Evolutionary conservation across 1,140 invertebrate genomes (phyloP), one percentile per base, ranked within the genome.

Genomic region (Vanessa atalanta): DNA sequence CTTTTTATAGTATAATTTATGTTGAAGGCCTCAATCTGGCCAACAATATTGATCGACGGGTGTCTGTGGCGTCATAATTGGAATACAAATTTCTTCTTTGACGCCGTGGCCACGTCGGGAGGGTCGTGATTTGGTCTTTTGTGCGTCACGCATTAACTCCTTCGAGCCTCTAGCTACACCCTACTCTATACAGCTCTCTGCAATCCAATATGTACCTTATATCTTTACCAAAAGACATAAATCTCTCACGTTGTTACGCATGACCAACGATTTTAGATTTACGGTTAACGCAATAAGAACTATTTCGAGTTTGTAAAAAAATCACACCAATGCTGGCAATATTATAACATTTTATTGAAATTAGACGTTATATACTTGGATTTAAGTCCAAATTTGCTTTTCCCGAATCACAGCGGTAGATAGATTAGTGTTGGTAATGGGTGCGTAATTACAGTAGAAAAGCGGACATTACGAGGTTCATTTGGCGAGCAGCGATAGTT

Each of bases 11-110:
- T 61, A 23, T 37, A 15, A 31, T 61, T 15, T 51, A 26, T 61
- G 12, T n/a, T 20, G n/a, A 57, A 69, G 37, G 63, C 65, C 57
- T 57, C 60, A 75, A 84, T 79, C 79, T 81, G 81, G 78, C 78
- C 80, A 76, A 65, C 72, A 69, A 79, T 88, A 88, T 89, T 81
- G 86, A 89, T 88, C 86, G 83, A 73, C 82, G 77, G 76, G 80
- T 85, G 83, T 87, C 85, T 85, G 83, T 84, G 76, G 85, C 81
- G 86, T 89, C 85, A 90, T 92, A 92, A 92, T 92, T 92, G 90
- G 88, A 90, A 90, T 92, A 91, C 89, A 91, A 92, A 91, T 92
- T 91, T 84, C 85, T 88, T 88, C 86, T 91, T 91, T 91, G 90
- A 90, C 88, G 87, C 83, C 82, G 82, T 77, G 79, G 83, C 83